Conservation (phyloP, 2,888 invertebrate species). For the Pandemis heparana region DNA sequence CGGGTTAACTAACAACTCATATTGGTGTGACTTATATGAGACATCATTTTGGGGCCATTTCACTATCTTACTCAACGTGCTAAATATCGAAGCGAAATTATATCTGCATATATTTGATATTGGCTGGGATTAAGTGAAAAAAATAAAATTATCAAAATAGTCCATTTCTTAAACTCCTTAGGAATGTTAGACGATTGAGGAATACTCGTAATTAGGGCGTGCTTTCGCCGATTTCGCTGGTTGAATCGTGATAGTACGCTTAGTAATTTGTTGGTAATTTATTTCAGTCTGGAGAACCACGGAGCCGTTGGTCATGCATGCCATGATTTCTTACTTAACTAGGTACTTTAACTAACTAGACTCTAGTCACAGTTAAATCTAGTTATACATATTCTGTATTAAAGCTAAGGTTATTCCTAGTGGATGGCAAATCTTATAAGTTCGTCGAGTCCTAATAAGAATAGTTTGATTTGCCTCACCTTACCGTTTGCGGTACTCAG, state of each 20-base stretch:
- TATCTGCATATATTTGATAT: no score
- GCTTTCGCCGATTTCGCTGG: constrained; percentile 61
- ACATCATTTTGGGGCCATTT: neutral
- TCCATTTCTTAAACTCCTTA: neutral
- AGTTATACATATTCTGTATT: no score
- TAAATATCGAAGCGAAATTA: no score
- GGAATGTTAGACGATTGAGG: neutral
- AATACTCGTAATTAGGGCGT: constrained; percentile 44
- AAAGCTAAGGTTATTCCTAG: neutral
- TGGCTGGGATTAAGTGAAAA: neutral
- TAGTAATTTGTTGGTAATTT: constrained; percentile 50
- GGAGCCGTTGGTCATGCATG: constrained; percentile 18
- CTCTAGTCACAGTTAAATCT: no score
- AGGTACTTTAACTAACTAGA: no score
- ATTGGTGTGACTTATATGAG: neutral
- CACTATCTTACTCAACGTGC: no score
- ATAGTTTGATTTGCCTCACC: neutral
- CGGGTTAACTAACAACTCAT: neutral
- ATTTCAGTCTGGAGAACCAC: constrained; percentile 17
- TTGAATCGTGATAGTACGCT: constrained; percentile 45
- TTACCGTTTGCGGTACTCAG: no score
- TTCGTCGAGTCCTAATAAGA: neutral
- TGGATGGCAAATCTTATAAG: neutral
- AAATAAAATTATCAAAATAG: no score
- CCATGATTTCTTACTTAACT: neutral